A percentile compares a stretch with the other conserved stretches of the same genome.
phyloP scores from a whole-genome alignment of 2,113 vertebrate species.

The Zosterops hypoxanthus region DNA sequence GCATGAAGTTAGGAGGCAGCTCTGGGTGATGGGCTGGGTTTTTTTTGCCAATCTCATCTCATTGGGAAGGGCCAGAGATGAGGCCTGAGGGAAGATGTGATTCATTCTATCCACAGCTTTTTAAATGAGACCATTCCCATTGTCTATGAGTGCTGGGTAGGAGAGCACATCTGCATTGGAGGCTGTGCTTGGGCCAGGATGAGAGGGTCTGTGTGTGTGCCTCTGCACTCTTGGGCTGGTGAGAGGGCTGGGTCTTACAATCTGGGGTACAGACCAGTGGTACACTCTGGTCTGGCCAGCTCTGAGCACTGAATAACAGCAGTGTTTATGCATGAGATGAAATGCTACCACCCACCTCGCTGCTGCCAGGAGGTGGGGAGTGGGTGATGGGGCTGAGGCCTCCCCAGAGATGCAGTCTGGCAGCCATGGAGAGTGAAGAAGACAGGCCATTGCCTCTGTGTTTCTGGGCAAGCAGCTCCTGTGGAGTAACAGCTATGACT shows the following conservation, averaged over 20 bases:
- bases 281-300: accelerated
- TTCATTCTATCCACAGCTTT: constrained; percentile 27
- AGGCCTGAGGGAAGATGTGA: not conserved
- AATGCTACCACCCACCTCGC: not conserved
- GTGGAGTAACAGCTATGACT: not conserved
- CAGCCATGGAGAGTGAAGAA: not conserved
- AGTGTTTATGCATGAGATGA: not conserved
- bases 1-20: not conserved
- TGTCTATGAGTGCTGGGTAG: not conserved
- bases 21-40: not conserved
- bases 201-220: not conserved
- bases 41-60: not conserved
- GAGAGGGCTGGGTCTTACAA: accelerated
- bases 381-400: not conserved
- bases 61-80: not conserved
- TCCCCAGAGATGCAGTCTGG: not conserved
- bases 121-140: not conserved
- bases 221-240: not conserved
- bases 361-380: not conserved
- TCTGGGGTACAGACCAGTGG: not conserved
- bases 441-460: not conserved
- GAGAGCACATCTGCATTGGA: not conserved
- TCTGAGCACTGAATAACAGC: not conserved
- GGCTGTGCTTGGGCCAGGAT: not conserved
- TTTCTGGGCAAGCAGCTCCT: constrained; percentile 23